Percentiles rank a stretch among this genome's conserved stretches.
Conservation (phyloP, 35 echinoderm and acorn worm genomes). For the Chiridota heheva region DNA sequence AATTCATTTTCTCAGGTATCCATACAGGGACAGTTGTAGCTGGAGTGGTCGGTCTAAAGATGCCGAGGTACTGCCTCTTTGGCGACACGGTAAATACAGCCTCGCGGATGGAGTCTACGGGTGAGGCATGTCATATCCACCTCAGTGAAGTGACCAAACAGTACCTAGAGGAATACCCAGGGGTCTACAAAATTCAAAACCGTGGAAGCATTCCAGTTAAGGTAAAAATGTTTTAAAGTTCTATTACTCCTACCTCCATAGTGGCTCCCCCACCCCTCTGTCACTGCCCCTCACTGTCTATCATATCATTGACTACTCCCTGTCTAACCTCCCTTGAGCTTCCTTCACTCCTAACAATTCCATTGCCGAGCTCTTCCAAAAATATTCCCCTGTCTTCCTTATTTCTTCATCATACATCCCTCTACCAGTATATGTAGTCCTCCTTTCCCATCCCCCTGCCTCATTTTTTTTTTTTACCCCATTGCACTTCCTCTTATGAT, state of each 20-base stretch:
- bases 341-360: background rate
- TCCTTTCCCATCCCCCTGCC: too few species aligned
- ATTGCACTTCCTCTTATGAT: too few species aligned
- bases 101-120: conserved; percentile 86
- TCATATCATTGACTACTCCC: background rate
- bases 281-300: too few species aligned
- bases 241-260: background rate
- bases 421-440: too few species aligned
- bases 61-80: conserved; percentile 97
- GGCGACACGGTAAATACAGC: conserved; percentile 97
- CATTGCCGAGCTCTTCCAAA: background rate
- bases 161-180: conserved; percentile 44
- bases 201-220: conserved; percentile 63
- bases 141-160: conserved; percentile 76
- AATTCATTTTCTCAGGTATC: conserved; percentile 57
- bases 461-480: too few species aligned
- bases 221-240: conserved; percentile 16
- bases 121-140: conserved; percentile 75
- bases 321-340: background rate
- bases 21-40: conserved; percentile 93
- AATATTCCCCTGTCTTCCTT: background rate
- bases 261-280: too few species aligned
- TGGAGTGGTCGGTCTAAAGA: conserved; percentile 93
- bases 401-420: background rate
- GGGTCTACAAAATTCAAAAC: conserved; percentile 61